A percentile compares a stretch with the other conserved stretches of the same genome.
Evolutionary conservation across 2,888 invertebrate species (phyloP).

Genomic region (Apomyelois bistriatella): DNA sequence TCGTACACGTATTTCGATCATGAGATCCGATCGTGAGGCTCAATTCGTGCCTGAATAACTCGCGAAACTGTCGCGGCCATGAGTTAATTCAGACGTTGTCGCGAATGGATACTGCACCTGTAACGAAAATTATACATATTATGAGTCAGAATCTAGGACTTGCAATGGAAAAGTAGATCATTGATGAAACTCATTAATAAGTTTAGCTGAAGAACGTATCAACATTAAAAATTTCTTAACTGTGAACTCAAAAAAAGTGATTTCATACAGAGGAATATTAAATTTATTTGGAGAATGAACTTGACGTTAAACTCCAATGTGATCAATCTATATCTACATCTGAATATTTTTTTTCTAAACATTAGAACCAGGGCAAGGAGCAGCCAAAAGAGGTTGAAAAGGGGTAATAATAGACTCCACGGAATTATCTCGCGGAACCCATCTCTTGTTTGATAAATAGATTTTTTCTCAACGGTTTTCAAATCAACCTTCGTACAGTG

Average conservation of each 20-base stretch:
- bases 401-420: slow-evolving; percentile 67
- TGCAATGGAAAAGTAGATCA: neutral
- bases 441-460: slow-evolving; percentile 72
- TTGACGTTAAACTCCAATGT: slow-evolving; percentile 4
- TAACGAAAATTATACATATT: neutral
- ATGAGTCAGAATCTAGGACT: neutral
- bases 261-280: neutral
- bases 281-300: neutral
- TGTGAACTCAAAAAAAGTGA: too few relatives aligned
- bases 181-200: too few relatives aligned
- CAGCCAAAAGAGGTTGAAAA: slow-evolving; percentile 50
- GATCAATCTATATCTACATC: slow-evolving; percentile 12
- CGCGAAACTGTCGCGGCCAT: slow-evolving; percentile 45
- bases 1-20: slow-evolving; percentile 68
- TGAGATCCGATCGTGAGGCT: slow-evolving; percentile 69
- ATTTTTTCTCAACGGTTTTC: slow-evolving; percentile 60
- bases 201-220: too few relatives aligned
- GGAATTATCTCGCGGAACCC: slow-evolving; percentile 63
- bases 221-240: too few relatives aligned
- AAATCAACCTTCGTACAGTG: slow-evolving; percentile 53
- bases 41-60: slow-evolving; percentile 57
- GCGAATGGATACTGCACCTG: slow-evolving; percentile 21
- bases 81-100: slow-evolving; percentile 49
- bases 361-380: slow-evolving; percentile 12
- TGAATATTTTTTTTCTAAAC: slow-evolving; percentile 11